phyloP scores from a whole-genome alignment of 2,888 invertebrate species.

The Phlogophora meticulosa region DNA sequence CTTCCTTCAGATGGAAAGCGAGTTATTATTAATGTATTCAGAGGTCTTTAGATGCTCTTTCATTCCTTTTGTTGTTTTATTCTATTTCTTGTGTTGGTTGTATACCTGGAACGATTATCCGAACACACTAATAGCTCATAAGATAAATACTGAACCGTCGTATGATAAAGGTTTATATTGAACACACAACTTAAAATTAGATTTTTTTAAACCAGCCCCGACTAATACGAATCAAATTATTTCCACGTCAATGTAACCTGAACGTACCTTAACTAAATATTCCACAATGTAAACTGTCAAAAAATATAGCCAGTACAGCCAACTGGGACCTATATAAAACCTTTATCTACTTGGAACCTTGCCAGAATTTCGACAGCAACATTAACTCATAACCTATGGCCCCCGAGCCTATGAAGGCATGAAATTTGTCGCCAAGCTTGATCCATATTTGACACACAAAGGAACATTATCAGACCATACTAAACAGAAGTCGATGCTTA shows the following conservation, averaged over 20 bases:
- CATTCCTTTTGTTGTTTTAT: constrained; percentile 20
- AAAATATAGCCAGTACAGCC: constrained; percentile 16
- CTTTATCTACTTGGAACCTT: constrained; percentile 48
- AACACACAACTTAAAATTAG: no score
- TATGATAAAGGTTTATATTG: no score
- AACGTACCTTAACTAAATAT: constrained; percentile 13
- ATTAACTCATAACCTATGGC: constrained; percentile 41
- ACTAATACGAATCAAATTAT: no score
- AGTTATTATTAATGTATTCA: constrained; percentile 32
- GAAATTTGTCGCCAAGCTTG: constrained; percentile 34
- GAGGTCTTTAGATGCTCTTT: constrained; percentile 7
- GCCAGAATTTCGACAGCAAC: constrained; percentile 47
- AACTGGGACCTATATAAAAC: constrained; percentile 26
- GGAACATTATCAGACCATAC: constrained; percentile 50
- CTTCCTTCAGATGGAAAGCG: constrained; percentile 23
- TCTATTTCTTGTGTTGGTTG: constrained; percentile 1
- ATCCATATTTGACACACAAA: constrained; percentile 58
- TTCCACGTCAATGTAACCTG: not conserved
- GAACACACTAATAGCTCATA: not conserved
- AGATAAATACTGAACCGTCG: no score
- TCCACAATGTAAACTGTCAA: not conserved
- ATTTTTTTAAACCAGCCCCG: no score
- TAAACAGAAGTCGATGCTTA: constrained; percentile 24
- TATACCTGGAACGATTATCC: not conserved
- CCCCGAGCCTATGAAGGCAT: constrained; percentile 26